Evolutionary conservation across 2,888 invertebrate species (phyloP).

Genomic region (Drosophila meridiana): DNA sequence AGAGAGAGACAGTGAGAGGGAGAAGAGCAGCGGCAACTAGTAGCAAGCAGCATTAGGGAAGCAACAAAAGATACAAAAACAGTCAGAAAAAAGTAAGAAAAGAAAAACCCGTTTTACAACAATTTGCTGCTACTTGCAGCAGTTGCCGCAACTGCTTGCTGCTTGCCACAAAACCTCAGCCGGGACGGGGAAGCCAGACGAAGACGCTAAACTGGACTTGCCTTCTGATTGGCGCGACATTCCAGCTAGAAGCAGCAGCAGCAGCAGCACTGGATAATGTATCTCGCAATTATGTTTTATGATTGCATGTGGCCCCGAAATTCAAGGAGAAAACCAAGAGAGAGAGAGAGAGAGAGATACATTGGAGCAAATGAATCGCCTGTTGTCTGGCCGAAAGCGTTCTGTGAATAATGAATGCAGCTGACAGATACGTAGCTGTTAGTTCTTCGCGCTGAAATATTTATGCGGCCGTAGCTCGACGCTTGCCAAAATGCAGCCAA

Average conservation of each 20-base stretch:
- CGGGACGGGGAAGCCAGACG: not conserved
- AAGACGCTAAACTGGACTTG: conserved; percentile 70
- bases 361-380: conserved; percentile 68
- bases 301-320: conserved; percentile 44
- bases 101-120: conserved; percentile 76
- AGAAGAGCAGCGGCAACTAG: conserved; percentile 31
- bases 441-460: conserved; percentile 49
- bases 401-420: conserved; percentile 69
- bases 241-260: conserved; percentile 61
- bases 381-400: conserved; percentile 42
- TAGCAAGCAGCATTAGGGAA: conserved; percentile 60
- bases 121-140: conserved; percentile 68
- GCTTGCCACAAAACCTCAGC: conserved; percentile 38
- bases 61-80: conserved; percentile 47
- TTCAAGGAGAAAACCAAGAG: not conserved
- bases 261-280: conserved; percentile 26
- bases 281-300: conserved; percentile 57
- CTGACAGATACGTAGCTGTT: conserved; percentile 40
- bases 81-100: conserved; percentile 17
- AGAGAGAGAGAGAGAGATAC: not conserved
- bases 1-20: conserved; percentile 1
- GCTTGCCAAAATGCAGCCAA: conserved; percentile 43
- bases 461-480: conserved; percentile 44
- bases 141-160: conserved; percentile 41
- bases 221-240: conserved; percentile 64